A percentile compares a stretch with the other conserved stretches of the same genome.
phyloP scores from a whole-genome alignment of 92 coral and sea anemone genomes.

The Porites cylindrica region DNA sequence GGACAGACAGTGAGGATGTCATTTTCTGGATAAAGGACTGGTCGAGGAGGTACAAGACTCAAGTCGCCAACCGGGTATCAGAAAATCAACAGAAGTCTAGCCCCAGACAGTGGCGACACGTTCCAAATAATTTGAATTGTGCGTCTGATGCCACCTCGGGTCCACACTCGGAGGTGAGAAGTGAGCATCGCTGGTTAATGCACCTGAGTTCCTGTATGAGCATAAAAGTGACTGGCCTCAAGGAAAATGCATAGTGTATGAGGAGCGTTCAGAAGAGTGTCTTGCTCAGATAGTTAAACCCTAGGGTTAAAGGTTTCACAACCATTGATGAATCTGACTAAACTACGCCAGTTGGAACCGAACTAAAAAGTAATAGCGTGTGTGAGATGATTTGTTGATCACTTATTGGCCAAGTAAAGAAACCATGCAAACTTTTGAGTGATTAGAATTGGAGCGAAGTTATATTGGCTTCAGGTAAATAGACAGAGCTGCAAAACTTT shows the following conservation, averaged over 20 bases:
- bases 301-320: neutral
- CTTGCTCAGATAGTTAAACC: slow-evolving; percentile 36
- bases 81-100: slow-evolving; percentile 48
- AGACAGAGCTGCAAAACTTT: slow-evolving; percentile 20
- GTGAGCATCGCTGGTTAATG: slow-evolving; percentile 55
- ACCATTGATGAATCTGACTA: slow-evolving; percentile 18
- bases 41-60: slow-evolving; percentile 54
- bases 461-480: slow-evolving; percentile 32
- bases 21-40: slow-evolving; percentile 55
- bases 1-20: slow-evolving; percentile 70
- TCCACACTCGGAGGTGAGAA: slow-evolving; percentile 44
- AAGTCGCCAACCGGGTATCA: slow-evolving; percentile 49
- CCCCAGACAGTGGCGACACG: slow-evolving; percentile 46
- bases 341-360: slow-evolving; percentile 39
- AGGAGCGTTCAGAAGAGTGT: slow-evolving; percentile 24
- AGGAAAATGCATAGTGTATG: slow-evolving; percentile 1
- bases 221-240: slow-evolving; percentile 52
- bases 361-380: slow-evolving; percentile 34
- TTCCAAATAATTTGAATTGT: slow-evolving; percentile 57
- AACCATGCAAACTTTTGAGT: neutral
- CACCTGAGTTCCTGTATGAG: slow-evolving; percentile 67
- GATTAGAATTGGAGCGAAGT: neutral
- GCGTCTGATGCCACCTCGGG: slow-evolving; percentile 57
- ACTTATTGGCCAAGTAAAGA: slow-evolving; percentile 25
- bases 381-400: neutral